These are phyloP conservation scores for Erpetoichthys calabaricus DNA, from an alignment of 2,797 vertebrate genomes.

Conservation along the genomic window DNA sequence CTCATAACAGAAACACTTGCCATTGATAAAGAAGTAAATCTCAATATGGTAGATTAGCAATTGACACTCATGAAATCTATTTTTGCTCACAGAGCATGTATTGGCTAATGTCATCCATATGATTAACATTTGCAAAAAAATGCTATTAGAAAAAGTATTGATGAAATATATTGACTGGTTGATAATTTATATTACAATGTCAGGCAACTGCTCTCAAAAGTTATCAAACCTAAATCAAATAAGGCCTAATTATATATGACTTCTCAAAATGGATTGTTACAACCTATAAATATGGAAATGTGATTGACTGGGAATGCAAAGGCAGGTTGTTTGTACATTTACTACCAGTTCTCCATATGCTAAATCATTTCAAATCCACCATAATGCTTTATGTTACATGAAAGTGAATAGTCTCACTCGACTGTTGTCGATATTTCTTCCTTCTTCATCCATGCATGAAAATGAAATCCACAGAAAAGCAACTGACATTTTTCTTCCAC, in stretches of 20 bases:
- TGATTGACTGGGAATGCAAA: constrained; percentile 31
- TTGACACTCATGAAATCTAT: constrained; percentile 47
- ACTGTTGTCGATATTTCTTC: constrained; percentile 8
- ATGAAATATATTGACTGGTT: constrained; percentile 53
- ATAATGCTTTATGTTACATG: constrained; percentile 10
- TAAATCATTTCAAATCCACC: constrained; percentile 22
- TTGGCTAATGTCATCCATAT: constrained; percentile 59
- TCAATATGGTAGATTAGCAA: constrained; percentile 14
- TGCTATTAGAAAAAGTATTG: constrained; percentile 68
- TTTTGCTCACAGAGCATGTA: constrained; percentile 18
- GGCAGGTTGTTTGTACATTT: constrained; percentile 36
- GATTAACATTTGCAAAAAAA: constrained; percentile 55
- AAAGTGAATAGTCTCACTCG: constrained; percentile 20
- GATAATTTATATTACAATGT: constrained; percentile 17
- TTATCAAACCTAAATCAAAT: constrained; percentile 57
- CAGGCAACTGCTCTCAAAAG: constrained; percentile 30
- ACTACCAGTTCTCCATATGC: constrained; percentile 27
- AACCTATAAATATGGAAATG: constrained; percentile 45
- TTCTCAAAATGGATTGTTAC: constrained; percentile 44
- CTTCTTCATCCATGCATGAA: constrained; percentile 1
- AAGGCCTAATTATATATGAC: constrained; percentile 59
- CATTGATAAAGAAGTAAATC: background rate
- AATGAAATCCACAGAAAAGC: background rate
- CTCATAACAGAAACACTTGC: no score
- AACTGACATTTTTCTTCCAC: no score